phyloP scores from a whole-genome alignment of 2,797 vertebrate genomes.

The Centroberyx gerrardi region DNA sequence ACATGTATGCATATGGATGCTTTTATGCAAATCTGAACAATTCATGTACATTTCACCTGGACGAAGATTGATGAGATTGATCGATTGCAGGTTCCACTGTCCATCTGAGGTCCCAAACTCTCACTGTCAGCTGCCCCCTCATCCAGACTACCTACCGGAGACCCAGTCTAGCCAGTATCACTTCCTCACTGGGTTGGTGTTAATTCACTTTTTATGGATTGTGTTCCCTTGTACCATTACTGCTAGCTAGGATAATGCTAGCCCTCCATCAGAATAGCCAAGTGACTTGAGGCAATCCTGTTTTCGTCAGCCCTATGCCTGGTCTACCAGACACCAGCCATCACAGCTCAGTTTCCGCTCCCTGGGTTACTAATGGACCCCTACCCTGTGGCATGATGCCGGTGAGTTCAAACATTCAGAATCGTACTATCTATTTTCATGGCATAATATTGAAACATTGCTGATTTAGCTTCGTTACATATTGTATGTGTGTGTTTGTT shows the following conservation, averaged over 20 bases:
- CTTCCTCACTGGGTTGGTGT: slow-evolving; percentile 45
- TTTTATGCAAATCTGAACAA: not conserved
- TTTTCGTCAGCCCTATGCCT: slow-evolving; percentile 40
- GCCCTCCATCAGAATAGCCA: not conserved
- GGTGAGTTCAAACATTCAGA: slow-evolving; percentile 57
- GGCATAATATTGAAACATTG: not conserved
- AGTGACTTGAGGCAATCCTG: not conserved
- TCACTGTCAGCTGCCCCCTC: slow-evolving; percentile 34
- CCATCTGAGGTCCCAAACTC: slow-evolving; percentile 23
- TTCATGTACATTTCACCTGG: not conserved
- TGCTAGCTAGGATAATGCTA: not conserved
- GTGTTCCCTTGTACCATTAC: too few relatives aligned
- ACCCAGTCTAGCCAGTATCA: slow-evolving; percentile 52
- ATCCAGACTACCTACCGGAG: slow-evolving; percentile 48
- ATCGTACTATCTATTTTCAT: not conserved
- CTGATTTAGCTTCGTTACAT: not conserved
- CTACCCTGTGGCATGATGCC: slow-evolving; percentile 55
- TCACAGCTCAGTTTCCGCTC: not conserved
- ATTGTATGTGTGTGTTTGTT: slow-evolving; percentile 4
- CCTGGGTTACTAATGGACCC: slow-evolving; percentile 60
- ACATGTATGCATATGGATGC: not conserved
- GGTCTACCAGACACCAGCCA: slow-evolving; percentile 26
- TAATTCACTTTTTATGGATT: not conserved
- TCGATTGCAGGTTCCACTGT: slow-evolving; percentile 10
- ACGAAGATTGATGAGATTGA: not conserved